Percentiles rank a stretch among this genome's conserved stretches.
Evolutionary conservation across 2,797 vertebrate genomes (phyloP).

Genomic region (Cyprinella venusta): DNA sequence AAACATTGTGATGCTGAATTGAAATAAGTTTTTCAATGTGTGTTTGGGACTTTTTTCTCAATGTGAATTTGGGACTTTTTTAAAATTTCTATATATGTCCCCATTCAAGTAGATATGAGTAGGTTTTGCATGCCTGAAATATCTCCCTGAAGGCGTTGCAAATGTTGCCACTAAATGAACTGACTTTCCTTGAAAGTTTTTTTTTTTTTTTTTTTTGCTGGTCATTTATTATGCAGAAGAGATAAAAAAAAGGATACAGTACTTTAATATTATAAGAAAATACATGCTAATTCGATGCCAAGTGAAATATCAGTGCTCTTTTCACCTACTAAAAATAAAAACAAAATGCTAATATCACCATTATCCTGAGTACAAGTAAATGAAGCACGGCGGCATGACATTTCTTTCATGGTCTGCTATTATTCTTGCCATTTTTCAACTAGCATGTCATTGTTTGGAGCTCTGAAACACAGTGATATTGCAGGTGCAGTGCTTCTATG

Average conservation of each 20-base stretch:
- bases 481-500: conserved; percentile 45
- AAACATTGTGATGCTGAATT: neutral
- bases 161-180: neutral
- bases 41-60: neutral
- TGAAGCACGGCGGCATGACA: neutral
- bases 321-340: conserved; percentile 19
- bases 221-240: neutral
- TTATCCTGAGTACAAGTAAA: conserved; percentile 7
- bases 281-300: neutral
- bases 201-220: neutral
- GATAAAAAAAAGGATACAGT: fast-evolving
- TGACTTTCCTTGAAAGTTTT: neutral
- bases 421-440: conserved; percentile 48
- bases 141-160: neutral
- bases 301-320: neutral
- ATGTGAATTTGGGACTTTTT: neutral
- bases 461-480: conserved; percentile 39
- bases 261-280: neutral
- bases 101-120: neutral
- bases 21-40: neutral
- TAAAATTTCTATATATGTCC: neutral
- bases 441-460: conserved; percentile 35
- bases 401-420: conserved; percentile 12
- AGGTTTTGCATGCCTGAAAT: neutral
- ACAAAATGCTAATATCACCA: conserved; percentile 5